Percentiles rank a stretch among this genome's conserved stretches.
phyloP scores from a whole-genome alignment of 2,797 vertebrate species.

The Mormyrops attenuatus region DNA sequence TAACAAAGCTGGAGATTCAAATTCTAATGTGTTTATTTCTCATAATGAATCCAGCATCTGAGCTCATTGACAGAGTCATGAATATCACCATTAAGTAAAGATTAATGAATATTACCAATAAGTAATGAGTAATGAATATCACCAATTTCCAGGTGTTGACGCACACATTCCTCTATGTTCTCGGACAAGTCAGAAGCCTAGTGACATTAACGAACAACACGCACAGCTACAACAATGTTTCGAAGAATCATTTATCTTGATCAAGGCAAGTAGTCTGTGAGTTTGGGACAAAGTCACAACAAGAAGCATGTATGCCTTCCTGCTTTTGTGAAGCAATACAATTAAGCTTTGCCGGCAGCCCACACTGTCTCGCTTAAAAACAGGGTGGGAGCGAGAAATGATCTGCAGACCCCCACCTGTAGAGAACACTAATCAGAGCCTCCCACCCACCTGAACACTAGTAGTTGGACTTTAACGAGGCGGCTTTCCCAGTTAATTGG shows the following conservation, averaged over 20 bases:
- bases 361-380: neutral
- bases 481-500: constrained; percentile 33
- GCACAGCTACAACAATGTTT: neutral
- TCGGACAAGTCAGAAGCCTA: neutral
- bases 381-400: neutral
- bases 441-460: neutral
- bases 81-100: neutral
- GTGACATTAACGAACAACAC: neutral
- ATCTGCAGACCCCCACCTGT: neutral
- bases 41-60: neutral
- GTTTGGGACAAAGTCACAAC: neutral
- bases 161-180: neutral
- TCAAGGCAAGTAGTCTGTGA: neutral
- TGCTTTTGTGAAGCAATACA: neutral
- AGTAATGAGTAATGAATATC: neutral
- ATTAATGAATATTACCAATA: neutral
- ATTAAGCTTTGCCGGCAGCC: neutral
- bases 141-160: neutral
- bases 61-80: neutral
- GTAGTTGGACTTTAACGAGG: neutral
- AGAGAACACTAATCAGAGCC: neutral
- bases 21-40: constrained; percentile 1
- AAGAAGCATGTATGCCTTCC: neutral
- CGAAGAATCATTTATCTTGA: neutral
- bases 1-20: neutral